A percentile compares a stretch with the other conserved stretches of the same genome.
Conservation (phyloP, 2,113 vertebrate species). For the Pterophyllum scalare region DNA sequence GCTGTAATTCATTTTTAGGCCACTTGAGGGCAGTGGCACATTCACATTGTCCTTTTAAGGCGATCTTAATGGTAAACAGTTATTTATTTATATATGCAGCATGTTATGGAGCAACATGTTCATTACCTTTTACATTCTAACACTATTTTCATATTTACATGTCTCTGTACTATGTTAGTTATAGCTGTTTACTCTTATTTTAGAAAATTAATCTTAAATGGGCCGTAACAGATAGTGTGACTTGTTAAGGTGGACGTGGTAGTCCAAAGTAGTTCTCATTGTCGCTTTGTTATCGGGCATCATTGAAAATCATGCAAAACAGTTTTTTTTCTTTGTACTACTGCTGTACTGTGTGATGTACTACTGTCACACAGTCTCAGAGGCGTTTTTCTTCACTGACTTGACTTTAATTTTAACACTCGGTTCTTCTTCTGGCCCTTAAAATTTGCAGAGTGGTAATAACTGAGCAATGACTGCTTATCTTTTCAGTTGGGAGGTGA, state of each 20-base stretch:
- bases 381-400: too few species aligned
- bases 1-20: neutral
- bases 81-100: neutral
- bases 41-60: neutral
- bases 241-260: too few species aligned
- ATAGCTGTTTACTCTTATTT: neutral
- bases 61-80: neutral
- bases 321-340: too few species aligned
- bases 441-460: neutral
- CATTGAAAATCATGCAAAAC: too few species aligned
- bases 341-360: too few species aligned
- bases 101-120: neutral
- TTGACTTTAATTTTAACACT: neutral
- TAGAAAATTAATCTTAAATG: neutral
- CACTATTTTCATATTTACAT: too few species aligned
- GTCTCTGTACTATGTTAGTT: too few species aligned
- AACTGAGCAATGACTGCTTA: neutral
- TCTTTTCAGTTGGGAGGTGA: constrained; percentile 79
- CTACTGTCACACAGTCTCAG: too few species aligned
- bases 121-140: neutral
- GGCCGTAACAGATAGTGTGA: neutral
- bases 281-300: neutral
- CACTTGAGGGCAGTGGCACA: neutral
- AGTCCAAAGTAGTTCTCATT: too few species aligned
- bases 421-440: neutral